Base-by-base conservation (phyloP, 2,888 invertebrate genomes). In the Zonitis immaculata region DNA sequence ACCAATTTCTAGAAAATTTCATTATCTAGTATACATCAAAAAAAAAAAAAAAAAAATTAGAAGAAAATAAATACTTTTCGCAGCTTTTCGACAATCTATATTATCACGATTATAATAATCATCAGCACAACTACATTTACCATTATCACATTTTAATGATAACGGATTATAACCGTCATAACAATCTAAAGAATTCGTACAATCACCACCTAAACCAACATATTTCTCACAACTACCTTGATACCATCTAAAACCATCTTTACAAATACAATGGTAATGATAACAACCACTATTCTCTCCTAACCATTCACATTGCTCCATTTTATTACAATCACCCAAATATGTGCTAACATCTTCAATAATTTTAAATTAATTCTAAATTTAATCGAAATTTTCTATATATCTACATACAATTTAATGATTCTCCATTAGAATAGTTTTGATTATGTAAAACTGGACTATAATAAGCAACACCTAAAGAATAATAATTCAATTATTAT, bases 281-380 rank as follows among this genome's bases (percentile, higher is more conserved):
- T 25, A 47, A 47, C 67, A 67, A 6, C 42, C 44, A 2, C 59
- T 54, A 48, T 65, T 60, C 1, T 48, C 30, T 12, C 65, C 67
- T n/a, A 67, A 39, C 59, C 63, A 67, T 27, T 59, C 56, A 35
- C 67, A 67, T 44, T 67, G 64, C 8, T 45, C 22, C 9, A 44
- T n/a, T 35, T 59, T 56, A 16, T 45, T 48, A 53, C 67, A 67
- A 18, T 54, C 45, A 8, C 47, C 58, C n/a, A 53, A 47, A 47
- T 63, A 67, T 53, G 64, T 62, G 6, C 61, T 65, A 8, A 58
- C 64, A 57, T 60, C 66, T 66, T 30, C n/a, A 22, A 22, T 1
- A n/a, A 47, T 16, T 56, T 46, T 32, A 45, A 44, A 11, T 32
- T 30, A 45, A 32, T 30, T 39, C 22, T 18, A 26, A 48, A 9